Evolutionary conservation across 2,113 vertebrate genomes (phyloP), one percentile per base, ranked within the genome.

Genomic region (Chloroceryle aenea): DNA sequence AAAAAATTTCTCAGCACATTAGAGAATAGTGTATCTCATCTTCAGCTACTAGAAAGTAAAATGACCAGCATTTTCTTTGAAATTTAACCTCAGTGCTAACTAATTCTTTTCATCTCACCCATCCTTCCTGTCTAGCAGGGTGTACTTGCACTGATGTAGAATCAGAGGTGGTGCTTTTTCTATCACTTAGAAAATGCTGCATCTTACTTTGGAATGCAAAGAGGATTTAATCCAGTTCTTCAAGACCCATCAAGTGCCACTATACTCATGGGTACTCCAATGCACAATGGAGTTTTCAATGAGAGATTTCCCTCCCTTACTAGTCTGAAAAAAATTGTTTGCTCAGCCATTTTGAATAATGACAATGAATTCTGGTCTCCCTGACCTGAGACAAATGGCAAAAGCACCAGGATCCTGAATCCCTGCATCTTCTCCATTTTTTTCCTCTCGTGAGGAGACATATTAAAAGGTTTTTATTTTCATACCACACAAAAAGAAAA

Each of bases 21-120:
- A 64, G 32, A 76, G 55, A 87, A 77, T 29, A 76, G 21, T 10
- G 7, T 72, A 53, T 72, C 73, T 85, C 62, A 82, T 53, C 40
- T 79, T 68, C 55, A 83, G 40, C 72, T 96, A 82, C 50, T 66
- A 82, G 58, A 68, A 89, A 93, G 63, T 59, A 76, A 87, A 95
- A 73, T 29, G 7, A 58, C 15, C 20, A 47, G 14, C 1, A 4
- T 4, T 76, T 53, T 62, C 66, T 94, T 73, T 63, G 36, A 95
- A 91, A 87, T 89, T 68, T 59, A 78, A 82, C 30, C 50, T 90
- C 50, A 77, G 22, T 38, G 38, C 62, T 85, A 88, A 84, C 26
- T 84, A 87, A 79, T 73, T 83, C 67, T 85, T 91, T 79, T 83
- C n/a, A 76, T 88, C 59, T 85, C 63, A 42, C 38, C 5, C 43